Percentiles rank a stretch among this genome's conserved stretches.
These are phyloP conservation scores for Agelaius tricolor DNA, from an alignment of 2,113 vertebrate genomes.

Conservation along the genomic window DNA sequence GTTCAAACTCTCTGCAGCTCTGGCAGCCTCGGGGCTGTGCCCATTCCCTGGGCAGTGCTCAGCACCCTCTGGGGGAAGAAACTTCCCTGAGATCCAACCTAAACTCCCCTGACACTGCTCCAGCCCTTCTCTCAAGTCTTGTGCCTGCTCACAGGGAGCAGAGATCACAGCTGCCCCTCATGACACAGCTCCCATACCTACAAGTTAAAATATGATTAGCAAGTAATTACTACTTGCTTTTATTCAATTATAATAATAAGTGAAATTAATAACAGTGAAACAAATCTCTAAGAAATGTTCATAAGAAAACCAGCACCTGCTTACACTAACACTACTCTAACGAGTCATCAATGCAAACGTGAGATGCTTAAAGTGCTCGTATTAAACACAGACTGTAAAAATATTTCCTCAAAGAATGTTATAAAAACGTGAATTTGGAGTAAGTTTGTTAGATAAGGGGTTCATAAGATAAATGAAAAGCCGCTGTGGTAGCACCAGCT, in stretches of 20 bases:
- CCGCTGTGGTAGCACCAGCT: neutral
- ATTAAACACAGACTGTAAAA: neutral
- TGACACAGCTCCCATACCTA: neutral
- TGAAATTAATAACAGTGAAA: neutral
- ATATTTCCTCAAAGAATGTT: neutral
- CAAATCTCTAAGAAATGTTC: neutral
- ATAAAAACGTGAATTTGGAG: neutral
- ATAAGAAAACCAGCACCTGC: neutral
- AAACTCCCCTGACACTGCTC: neutral
- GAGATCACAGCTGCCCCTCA: neutral
- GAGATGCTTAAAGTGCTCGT: neutral
- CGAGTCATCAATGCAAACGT: neutral
- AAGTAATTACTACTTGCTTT: neutral
- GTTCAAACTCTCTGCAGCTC: neutral
- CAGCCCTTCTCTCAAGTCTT: neutral
- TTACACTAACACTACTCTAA: neutral
- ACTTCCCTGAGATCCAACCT: neutral
- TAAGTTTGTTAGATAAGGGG: rapidly evolving
- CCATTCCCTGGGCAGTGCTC: neutral
- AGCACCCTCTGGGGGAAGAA: neutral
- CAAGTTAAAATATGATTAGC: neutral
- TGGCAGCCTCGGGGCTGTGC: neutral
- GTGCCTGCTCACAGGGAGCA: neutral
- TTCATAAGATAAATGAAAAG: neutral
- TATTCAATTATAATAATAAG: neutral